phyloP scores from a whole-genome alignment of 2,888 invertebrate genomes.

The Pyrrhosoma nymphula region DNA sequence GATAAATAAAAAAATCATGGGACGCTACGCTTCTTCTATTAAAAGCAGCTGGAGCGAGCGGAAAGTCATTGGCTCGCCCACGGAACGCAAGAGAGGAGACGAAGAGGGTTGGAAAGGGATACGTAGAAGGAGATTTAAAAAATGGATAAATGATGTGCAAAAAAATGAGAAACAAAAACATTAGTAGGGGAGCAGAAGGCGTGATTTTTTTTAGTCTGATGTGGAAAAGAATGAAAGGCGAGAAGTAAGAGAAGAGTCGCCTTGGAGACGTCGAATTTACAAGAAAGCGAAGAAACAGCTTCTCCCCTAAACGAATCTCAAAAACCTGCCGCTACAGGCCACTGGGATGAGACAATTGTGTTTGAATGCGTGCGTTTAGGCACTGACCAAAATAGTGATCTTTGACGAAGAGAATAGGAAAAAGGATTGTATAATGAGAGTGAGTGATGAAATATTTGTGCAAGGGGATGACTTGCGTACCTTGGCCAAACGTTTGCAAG shows the following conservation, averaged over 20 bases:
- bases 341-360: too few relatives aligned
- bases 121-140: not conserved
- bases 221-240: too few relatives aligned
- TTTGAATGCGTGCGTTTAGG: too few relatives aligned
- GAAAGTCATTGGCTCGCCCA: constrained; percentile 52
- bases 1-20: constrained; percentile 6
- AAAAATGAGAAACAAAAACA: constrained; percentile 6
- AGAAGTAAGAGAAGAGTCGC: not conserved
- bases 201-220: not conserved
- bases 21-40: constrained; percentile 50
- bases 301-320: constrained; percentile 38
- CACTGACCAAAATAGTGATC: too few relatives aligned
- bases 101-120: not conserved
- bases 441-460: too few relatives aligned
- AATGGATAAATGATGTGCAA: not conserved
- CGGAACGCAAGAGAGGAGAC: not conserved
- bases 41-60: constrained; percentile 57
- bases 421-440: too few relatives aligned
- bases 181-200: not conserved
- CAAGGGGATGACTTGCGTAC: too few relatives aligned
- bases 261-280: not conserved
- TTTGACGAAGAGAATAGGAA: too few relatives aligned
- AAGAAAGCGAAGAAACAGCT: not conserved
- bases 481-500: too few relatives aligned
- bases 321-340: not conserved